Conservation (phyloP, 2,113 vertebrate species). For the Rousettus leschenaultii region DNA sequence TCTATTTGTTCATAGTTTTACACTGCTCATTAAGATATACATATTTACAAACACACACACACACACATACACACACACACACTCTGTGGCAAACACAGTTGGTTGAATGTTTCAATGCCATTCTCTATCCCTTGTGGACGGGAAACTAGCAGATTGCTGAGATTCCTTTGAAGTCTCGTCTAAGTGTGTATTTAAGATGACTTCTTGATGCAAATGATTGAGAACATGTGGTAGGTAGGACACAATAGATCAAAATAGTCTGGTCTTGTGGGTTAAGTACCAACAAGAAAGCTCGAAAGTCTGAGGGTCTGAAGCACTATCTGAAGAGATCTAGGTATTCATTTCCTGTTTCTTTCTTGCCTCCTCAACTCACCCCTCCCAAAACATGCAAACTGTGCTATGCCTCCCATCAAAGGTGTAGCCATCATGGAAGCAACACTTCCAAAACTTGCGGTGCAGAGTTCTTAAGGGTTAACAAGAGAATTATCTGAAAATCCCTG, state of each 20-base stretch:
- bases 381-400: not conserved
- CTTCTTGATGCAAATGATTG: not conserved
- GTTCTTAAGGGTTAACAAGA: not conserved
- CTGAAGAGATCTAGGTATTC: not conserved
- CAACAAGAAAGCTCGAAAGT: not conserved
- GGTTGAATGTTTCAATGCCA: not conserved
- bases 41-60: too few species aligned
- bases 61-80: not conserved
- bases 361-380: not conserved
- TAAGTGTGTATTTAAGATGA: not conserved
- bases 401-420: not conserved
- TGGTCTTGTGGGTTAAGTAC: not conserved
- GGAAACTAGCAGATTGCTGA: not conserved
- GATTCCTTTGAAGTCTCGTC: not conserved
- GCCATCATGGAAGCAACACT: not conserved
- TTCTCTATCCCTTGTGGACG: not conserved
- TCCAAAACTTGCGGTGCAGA: not conserved
- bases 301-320: not conserved
- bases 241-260: not conserved
- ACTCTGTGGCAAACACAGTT: not conserved
- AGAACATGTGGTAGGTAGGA: not conserved
- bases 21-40: not conserved
- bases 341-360: not conserved
- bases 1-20: not conserved
- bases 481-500: not conserved